Conservation (phyloP, 2,888 invertebrate species). For the Seladonia tumulorum region DNA sequence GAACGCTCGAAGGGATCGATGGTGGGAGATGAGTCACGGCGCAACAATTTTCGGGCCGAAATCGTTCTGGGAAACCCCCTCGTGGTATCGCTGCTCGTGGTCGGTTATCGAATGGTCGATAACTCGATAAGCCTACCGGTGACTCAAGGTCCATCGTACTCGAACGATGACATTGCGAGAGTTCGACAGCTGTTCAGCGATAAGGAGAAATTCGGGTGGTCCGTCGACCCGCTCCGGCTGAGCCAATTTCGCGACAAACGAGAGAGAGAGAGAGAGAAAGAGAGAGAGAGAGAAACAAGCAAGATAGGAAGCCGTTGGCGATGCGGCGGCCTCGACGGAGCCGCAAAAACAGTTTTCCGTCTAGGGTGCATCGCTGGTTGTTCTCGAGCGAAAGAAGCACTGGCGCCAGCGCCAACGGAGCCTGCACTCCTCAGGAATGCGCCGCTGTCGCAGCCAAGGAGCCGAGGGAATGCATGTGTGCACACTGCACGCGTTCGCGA, state of each 20-base stretch:
- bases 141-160: constrained; percentile 47
- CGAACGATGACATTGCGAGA: not conserved
- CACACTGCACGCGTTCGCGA: constrained; percentile 42
- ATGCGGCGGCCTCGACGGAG: constrained; percentile 30
- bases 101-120: constrained; percentile 44
- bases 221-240: not conserved
- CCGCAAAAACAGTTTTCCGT: constrained; percentile 61
- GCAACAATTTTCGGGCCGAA: not conserved
- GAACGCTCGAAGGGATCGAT: not conserved
- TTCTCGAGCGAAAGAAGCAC: constrained; percentile 42
- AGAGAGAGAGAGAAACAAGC: not conserved
- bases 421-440: constrained; percentile 69
- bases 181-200: constrained; percentile 41
- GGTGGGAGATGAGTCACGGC: not conserved
- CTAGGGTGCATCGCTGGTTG: constrained; percentile 31
- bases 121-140: constrained; percentile 42
- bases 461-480: constrained; percentile 48
- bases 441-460: constrained; percentile 58
- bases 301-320: not conserved
- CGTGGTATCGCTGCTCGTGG: not conserved
- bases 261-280: not conserved
- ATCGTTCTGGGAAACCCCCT: not conserved
- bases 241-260: not conserved
- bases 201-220: not conserved
- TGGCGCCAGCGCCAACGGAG: constrained; percentile 70